Evolutionary conservation across 2,888 invertebrate species (phyloP), one percentile per base, ranked within the genome.

Genomic region (Amphipoea oculea): DNA sequence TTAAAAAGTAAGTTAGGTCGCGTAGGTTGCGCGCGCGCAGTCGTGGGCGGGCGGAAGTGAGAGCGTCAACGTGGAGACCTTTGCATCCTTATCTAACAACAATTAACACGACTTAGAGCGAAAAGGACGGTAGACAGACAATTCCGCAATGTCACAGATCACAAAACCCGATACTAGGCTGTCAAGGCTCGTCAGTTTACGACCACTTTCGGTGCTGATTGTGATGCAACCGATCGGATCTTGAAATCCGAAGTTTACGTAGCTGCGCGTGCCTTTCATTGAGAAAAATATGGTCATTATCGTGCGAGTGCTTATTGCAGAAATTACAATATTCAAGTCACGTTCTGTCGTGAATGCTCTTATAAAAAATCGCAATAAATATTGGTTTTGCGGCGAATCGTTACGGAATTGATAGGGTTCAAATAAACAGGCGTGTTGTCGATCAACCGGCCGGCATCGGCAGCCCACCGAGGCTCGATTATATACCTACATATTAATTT

Each of bases 41-140:
- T 90, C 94, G 96, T 97, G 94, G 97, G 97, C 96, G 96, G 96
- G 94, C 97, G 96, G 97, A 97, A 97, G 96, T 96, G 96, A 96
- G 96, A 96, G 96, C 95, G 92, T 91, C 93, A 92, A 91, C 91
- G 92, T 91, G 92, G 92, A 90, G 90, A 91, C 92, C 85, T 91
- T 90, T 88, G 90, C 92, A 87, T 96, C 96, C 93, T 95, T 94
- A 92, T 96, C 96, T 95, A 94, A 92, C 96, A 79, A 84, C 83
- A 86, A 88, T 88, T 90, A 92, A 91, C 87, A 82, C 76, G 78
- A 88, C 87, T 91, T 88, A 88, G 95, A 85, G 86, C 72, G 93
- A 95, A 90, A 85, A 93, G 89, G 94, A 96, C 88, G 86, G 91
- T 85, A 83, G 91, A 92, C 89, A 92, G 89, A 92, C 90, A 91